These are phyloP conservation scores for Nannoperca obscura DNA, from an alignment of 2,797 vertebrate genomes.

Conservation along the genomic window DNA sequence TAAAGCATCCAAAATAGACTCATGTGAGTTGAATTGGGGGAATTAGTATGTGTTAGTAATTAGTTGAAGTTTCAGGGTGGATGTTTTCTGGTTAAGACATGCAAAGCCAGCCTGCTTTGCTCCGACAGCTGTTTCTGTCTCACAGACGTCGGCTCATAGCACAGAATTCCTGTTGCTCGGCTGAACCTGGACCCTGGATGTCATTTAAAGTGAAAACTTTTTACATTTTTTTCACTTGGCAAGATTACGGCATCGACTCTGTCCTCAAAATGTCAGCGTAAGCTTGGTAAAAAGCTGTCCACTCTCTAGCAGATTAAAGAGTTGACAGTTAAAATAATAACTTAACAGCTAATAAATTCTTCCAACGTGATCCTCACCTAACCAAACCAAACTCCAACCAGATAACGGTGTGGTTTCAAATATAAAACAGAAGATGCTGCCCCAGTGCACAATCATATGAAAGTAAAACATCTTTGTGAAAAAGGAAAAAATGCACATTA, in stretches of 20 bases:
- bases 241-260: constrained; percentile 7
- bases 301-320: constrained; percentile 20
- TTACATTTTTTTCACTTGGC: background rate
- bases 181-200: constrained; percentile 15
- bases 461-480: background rate
- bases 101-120: background rate
- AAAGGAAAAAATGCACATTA: constrained; percentile 13
- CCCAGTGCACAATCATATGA: background rate
- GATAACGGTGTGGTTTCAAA: background rate
- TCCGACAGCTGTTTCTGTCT: constrained; percentile 32
- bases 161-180: constrained; percentile 5
- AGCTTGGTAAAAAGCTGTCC: constrained; percentile 14
- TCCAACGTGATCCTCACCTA: no score
- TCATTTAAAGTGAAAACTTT: constrained; percentile 6
- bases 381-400: background rate
- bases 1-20: background rate
- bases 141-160: constrained; percentile 25
- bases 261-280: constrained; percentile 43
- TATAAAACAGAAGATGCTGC: background rate
- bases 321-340: constrained; percentile 15
- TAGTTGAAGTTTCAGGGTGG: background rate
- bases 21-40: background rate
- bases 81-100: constrained; percentile 3
- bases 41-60: constrained; percentile 7
- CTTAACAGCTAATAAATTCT: constrained; percentile 5